Evolutionary conservation across 2,888 invertebrate species (phyloP).

Genomic region (Gerris lacustris): DNA sequence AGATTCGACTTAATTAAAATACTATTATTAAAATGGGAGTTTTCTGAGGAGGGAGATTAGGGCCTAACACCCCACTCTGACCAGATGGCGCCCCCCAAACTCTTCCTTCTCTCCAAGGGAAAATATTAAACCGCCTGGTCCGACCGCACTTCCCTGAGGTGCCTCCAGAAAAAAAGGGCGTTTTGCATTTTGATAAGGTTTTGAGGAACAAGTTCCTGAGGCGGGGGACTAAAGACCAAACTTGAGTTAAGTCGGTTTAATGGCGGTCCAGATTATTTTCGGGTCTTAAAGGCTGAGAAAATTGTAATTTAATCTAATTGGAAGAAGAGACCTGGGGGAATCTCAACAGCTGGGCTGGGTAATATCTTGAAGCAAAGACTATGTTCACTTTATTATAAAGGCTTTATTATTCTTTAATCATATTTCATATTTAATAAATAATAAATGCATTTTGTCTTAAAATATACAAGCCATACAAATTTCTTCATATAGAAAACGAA

Average conservation of each 20-base stretch:
- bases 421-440: too few species aligned
- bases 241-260: slow-evolving; percentile 27
- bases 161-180: slow-evolving; percentile 24
- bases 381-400: slow-evolving; percentile 1
- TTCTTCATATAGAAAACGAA: too few species aligned
- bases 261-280: slow-evolving; percentile 22
- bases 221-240: slow-evolving; percentile 23
- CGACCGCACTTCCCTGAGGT: slow-evolving; percentile 1
- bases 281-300: slow-evolving; percentile 5
- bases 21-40: slow-evolving; percentile 30
- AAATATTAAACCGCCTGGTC: slow-evolving; percentile 29
- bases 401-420: neutral
- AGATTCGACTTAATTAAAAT: slow-evolving; percentile 29
- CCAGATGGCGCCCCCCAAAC: slow-evolving; percentile 24
- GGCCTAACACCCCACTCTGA: slow-evolving; percentile 5
- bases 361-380: neutral
- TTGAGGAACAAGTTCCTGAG: slow-evolving; percentile 29
- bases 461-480: too few species aligned
- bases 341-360: neutral
- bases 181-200: slow-evolving; percentile 32
- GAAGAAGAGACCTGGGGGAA: slow-evolving; percentile 4
- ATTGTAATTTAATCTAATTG: slow-evolving; percentile 11
- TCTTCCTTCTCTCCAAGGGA: slow-evolving; percentile 19
- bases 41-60: neutral
- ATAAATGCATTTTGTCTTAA: too few species aligned